Evolutionary conservation across 2,797 vertebrate genomes (phyloP).

Genomic region (Danio albolineatus): DNA sequence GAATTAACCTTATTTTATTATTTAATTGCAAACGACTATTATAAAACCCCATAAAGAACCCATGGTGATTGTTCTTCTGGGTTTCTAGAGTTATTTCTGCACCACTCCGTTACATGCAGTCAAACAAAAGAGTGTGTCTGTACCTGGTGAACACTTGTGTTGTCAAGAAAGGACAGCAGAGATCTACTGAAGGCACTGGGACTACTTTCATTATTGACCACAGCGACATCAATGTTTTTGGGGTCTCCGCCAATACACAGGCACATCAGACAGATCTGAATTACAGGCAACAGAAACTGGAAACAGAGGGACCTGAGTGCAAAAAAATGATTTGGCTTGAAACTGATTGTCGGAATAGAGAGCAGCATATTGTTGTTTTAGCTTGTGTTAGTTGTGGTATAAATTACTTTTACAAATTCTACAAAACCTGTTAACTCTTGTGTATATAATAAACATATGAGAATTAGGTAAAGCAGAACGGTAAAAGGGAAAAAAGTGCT

Average conservation of each 20-base stretch:
- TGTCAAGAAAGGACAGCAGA: conserved; percentile 80
- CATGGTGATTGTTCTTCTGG: too few relatives aligned
- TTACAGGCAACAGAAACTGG: conserved; percentile 84
- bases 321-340: background rate
- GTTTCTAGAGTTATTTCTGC: background rate
- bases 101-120: background rate
- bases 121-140: background rate
- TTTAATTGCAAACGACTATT: too few relatives aligned
- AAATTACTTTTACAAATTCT: too few relatives aligned
- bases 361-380: background rate
- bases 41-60: too few relatives aligned
- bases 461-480: too few relatives aligned
- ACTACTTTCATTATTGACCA: conserved; percentile 83
- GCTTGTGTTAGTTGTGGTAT: too few relatives aligned
- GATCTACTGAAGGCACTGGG: conserved; percentile 67
- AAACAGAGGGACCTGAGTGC: conserved; percentile 79
- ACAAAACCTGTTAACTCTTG: too few relatives aligned
- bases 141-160: conserved; percentile 80
- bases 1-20: too few relatives aligned
- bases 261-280: conserved; percentile 84
- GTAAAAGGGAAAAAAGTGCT: too few relatives aligned
- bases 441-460: too few relatives aligned
- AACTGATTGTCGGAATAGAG: background rate
- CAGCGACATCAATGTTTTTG: conserved; percentile 76
- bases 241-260: conserved; percentile 81